These are phyloP conservation scores for Spialia ferax DNA, from an alignment of 2,888 invertebrate genomes.

Conservation along the genomic window DNA sequence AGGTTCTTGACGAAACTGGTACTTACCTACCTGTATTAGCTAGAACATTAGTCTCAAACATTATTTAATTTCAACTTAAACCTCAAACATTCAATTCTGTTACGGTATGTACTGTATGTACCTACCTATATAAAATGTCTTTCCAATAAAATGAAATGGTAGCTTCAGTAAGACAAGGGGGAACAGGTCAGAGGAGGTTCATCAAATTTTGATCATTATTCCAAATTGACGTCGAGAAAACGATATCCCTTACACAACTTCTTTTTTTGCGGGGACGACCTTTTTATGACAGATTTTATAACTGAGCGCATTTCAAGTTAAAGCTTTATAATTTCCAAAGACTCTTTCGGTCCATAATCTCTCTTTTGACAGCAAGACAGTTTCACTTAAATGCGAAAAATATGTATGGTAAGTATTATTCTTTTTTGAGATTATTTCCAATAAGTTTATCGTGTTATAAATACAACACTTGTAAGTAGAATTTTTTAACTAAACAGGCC, in stretches of 20 bases:
- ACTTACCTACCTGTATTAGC: too few species aligned
- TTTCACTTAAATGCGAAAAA: neutral
- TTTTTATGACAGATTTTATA: neutral
- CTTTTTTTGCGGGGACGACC: neutral
- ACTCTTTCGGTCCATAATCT: neutral
- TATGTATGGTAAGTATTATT: neutral
- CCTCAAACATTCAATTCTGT: too few species aligned
- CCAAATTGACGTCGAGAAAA: neutral
- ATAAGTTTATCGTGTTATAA: too few species aligned
- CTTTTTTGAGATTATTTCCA: neutral
- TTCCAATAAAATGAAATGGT: slow-evolving; percentile 41
- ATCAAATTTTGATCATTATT: slow-evolving; percentile 28
- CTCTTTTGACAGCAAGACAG: neutral
- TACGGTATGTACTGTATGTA: too few species aligned
- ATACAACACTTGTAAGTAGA: too few species aligned
- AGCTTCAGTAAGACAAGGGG: slow-evolving; percentile 13
- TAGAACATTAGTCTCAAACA: too few species aligned
- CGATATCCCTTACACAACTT: slow-evolving; percentile 29
- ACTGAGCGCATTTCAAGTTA: neutral
- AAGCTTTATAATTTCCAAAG: slow-evolving; percentile 1
- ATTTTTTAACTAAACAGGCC: too few species aligned
- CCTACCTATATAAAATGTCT: slow-evolving; percentile 51
- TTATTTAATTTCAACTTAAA: too few species aligned
- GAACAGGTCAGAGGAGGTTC: slow-evolving; percentile 1
- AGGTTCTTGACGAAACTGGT: too few species aligned